Conservation (phyloP, 2,888 invertebrate species). For the Crepidodera aurea region DNA sequence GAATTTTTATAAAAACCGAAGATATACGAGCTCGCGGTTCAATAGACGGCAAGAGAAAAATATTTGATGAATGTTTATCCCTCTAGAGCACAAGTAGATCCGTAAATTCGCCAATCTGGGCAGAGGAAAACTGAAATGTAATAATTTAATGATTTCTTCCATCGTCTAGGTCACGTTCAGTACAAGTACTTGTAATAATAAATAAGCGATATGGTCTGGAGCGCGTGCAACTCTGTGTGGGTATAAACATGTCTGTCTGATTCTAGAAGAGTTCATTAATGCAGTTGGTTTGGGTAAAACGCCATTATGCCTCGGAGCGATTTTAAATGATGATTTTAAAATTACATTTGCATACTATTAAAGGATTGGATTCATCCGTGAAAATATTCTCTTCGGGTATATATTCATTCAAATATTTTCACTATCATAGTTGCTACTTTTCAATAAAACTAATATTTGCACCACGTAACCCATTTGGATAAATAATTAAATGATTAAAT, state of each 20-base stretch:
- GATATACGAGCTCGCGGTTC: conserved; percentile 14
- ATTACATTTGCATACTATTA: conserved; percentile 59
- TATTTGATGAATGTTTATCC: conserved; percentile 39
- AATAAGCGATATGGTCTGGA: conserved; percentile 62
- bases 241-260: conserved; percentile 61
- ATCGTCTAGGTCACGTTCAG: conserved; percentile 60
- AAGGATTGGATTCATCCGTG: conserved; percentile 40
- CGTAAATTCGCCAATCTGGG: conserved; percentile 44
- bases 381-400: conserved; percentile 26
- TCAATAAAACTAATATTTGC: not conserved
- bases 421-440: not conserved
- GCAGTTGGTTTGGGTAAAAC: conserved; percentile 61
- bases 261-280: conserved; percentile 62
- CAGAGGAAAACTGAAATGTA: conserved; percentile 50
- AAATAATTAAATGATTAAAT: too few species aligned
- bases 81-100: conserved; percentile 36
- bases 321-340: conserved; percentile 61
- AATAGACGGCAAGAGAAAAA: conserved; percentile 31
- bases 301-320: conserved; percentile 58
- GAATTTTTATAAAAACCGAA: conserved; percentile 22
- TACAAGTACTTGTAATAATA: conserved; percentile 60
- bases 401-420: conserved; percentile 27
- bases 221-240: conserved; percentile 61
- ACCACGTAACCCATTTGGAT: too few species aligned
- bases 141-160: conserved; percentile 59